A percentile compares a stretch with the other conserved stretches of the same genome.
phyloP scores from a whole-genome alignment of 2,113 vertebrate genomes.

The Amazona guildingii region DNA sequence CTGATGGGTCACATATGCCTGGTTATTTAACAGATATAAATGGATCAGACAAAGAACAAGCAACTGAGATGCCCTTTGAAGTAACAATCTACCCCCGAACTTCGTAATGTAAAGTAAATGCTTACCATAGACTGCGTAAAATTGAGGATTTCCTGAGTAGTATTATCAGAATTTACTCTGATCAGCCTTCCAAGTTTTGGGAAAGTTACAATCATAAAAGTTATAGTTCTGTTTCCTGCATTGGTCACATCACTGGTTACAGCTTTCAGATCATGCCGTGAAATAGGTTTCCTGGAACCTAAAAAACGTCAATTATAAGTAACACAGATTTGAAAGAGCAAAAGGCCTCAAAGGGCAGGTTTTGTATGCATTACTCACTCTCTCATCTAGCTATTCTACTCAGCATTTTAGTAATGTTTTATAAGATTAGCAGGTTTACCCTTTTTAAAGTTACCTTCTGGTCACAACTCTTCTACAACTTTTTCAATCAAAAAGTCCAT shows the following conservation, averaged over 20 bases:
- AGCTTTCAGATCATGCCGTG: conserved; percentile 76
- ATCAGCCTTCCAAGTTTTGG: conserved; percentile 85
- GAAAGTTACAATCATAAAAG: conserved; percentile 74
- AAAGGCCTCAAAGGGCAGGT: not conserved
- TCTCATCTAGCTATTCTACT: not conserved
- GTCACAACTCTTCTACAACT: not conserved
- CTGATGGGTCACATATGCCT: not conserved
- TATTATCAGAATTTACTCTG: conserved; percentile 67
- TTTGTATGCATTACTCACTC: not conserved
- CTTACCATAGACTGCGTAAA: conserved; percentile 91
- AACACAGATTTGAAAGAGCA: not conserved
- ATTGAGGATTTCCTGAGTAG: conserved; percentile 74
- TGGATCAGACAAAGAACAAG: not conserved
- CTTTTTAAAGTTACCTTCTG: not conserved
- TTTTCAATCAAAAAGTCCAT: not conserved
- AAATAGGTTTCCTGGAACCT: conserved; percentile 83
- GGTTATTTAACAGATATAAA: not conserved
- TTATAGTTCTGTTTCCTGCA: conserved; percentile 78
- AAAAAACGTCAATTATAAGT: not conserved
- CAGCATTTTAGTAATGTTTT: not conserved
- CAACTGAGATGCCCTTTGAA: not conserved
- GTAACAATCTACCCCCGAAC: not conserved
- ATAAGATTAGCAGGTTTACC: not conserved
- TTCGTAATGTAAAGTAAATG: not conserved
- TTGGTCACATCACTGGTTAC: conserved; percentile 82